These are phyloP conservation scores for Caloenas nicobarica DNA, from an alignment of 2,113 vertebrate species.

Conservation along the genomic window DNA sequence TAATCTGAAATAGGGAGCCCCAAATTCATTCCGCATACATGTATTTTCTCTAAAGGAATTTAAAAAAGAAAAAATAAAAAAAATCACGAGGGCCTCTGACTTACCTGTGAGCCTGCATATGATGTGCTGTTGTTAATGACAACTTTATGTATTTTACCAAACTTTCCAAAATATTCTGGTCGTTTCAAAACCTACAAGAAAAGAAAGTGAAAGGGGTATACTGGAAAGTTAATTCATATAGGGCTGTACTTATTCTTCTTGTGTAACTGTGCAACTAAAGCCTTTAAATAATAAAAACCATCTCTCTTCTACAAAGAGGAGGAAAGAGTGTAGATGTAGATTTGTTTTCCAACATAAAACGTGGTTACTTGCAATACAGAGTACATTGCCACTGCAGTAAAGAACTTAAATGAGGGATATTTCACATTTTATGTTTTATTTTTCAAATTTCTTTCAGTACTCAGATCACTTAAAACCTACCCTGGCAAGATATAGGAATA, in stretches of 20 bases:
- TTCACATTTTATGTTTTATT: background rate
- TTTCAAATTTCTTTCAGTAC: background rate
- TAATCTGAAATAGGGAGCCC: background rate
- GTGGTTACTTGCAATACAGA: background rate
- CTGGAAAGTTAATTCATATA: background rate
- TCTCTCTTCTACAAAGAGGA: background rate
- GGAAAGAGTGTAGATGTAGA: background rate
- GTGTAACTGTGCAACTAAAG: background rate
- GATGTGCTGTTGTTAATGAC: conserved; percentile 99
- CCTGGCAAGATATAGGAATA: background rate
- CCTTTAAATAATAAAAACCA: background rate
- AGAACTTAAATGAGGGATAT: background rate
- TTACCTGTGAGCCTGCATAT: conserved; percentile 98
- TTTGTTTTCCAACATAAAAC: background rate
- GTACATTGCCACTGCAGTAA: background rate
- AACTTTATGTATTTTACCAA: conserved; percentile 99
- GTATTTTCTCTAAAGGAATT: background rate
- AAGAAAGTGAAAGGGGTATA: conserved; percentile 7
- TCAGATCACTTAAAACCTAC: background rate
- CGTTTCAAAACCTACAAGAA: conserved; percentile 92
- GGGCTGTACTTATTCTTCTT: background rate
- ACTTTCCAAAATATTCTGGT: conserved; percentile 99
- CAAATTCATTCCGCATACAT: background rate
- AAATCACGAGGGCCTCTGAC: conserved; percentile 11
- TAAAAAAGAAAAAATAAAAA: background rate